Evolutionary conservation across 2,888 invertebrate species (phyloP).

Genomic region (Caenorhabditis sulstoni): DNA sequence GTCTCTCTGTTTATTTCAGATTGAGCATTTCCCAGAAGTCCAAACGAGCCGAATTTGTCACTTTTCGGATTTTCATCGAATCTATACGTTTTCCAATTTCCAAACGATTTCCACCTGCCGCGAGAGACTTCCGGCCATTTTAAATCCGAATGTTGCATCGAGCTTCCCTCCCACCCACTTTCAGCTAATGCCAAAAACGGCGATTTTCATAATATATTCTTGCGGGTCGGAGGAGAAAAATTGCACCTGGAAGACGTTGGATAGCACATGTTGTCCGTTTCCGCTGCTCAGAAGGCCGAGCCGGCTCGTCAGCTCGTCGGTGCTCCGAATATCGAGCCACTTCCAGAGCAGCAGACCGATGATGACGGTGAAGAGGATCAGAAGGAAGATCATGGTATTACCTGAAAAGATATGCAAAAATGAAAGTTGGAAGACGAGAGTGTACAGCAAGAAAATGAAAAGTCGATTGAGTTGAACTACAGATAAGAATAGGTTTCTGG

Average conservation of each 20-base stretch:
- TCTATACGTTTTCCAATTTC: constrained; percentile 23
- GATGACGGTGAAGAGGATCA: constrained; percentile 22
- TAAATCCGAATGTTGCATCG: constrained; percentile 17
- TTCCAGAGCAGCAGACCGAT: constrained; percentile 68
- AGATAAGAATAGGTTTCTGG: not conserved
- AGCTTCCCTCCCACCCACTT: constrained; percentile 20
- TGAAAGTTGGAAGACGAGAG: not conserved
- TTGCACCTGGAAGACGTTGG: constrained; percentile 71
- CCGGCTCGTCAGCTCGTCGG: constrained; percentile 62
- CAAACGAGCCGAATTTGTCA: constrained; percentile 7
- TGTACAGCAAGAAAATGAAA: not conserved
- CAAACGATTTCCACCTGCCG: constrained; percentile 24
- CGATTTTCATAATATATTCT: not conserved
- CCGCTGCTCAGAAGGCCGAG: constrained; percentile 59
- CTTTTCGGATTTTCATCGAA: constrained; percentile 27
- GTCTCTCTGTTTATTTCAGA: not conserved
- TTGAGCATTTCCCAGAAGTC: no score
- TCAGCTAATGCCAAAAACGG: not conserved
- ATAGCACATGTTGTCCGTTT: constrained; percentile 70
- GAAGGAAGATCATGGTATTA: constrained; percentile 9
- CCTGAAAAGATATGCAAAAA: not conserved
- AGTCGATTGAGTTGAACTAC: constrained; percentile 5
- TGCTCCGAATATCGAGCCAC: constrained; percentile 70
- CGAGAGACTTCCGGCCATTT: constrained; percentile 15
- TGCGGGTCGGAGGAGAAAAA: not conserved